phyloP scores from a whole-genome alignment of 2,797 vertebrate genomes.

The Tapirus indicus region DNA sequence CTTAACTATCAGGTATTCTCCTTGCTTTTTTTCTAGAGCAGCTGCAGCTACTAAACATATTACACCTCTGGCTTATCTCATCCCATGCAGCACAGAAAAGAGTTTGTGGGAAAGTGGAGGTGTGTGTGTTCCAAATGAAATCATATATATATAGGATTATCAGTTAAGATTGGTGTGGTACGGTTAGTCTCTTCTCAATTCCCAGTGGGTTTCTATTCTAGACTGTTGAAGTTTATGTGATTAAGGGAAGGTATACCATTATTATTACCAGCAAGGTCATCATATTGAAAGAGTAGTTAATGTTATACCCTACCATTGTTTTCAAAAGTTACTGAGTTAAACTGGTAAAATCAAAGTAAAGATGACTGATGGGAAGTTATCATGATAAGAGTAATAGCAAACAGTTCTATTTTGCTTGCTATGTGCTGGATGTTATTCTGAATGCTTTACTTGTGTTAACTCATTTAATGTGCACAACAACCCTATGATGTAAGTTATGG shows the following conservation, averaged over 20 bases:
- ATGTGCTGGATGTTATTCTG: neutral
- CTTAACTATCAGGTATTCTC: neutral
- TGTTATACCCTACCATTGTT: neutral
- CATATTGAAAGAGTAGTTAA: neutral
- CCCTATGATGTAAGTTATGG: neutral
- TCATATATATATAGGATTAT: neutral
- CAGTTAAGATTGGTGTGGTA: neutral
- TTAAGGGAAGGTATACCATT: neutral
- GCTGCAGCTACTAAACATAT: neutral
- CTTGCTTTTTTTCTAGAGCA: neutral
- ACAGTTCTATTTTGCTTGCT: neutral
- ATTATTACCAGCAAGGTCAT: neutral
- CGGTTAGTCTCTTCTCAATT: neutral
- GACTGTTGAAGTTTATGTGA: neutral
- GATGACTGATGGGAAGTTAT: neutral
- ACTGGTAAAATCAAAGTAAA: neutral
- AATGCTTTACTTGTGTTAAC: neutral
- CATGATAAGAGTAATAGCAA: neutral
- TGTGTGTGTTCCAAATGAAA: slow-evolving; percentile 12
- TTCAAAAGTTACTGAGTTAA: neutral
- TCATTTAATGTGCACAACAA: neutral
- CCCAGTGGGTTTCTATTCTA: neutral
- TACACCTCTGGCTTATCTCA: neutral
- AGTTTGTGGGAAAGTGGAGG: neutral
- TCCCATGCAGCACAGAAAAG: neutral